These are phyloP conservation scores for Sebastes cheni DNA, from an alignment of 2,797 vertebrate species.

Conservation along the genomic window DNA sequence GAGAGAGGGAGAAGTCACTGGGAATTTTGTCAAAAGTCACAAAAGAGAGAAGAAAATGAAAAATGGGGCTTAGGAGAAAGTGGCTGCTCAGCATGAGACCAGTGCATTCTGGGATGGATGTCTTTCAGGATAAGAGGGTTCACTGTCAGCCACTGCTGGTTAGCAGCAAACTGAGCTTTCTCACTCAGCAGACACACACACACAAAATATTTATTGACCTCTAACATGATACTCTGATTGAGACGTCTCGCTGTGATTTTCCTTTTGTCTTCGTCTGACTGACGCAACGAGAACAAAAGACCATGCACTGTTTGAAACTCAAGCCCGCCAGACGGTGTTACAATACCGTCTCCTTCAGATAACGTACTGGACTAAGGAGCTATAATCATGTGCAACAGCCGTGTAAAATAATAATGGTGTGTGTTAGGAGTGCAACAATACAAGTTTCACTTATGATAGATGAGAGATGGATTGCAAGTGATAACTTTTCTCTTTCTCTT, in stretches of 20 bases:
- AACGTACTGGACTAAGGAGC: neutral
- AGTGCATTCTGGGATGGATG: neutral
- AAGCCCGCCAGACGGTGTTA: constrained; percentile 28
- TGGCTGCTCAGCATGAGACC: neutral
- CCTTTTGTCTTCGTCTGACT: constrained; percentile 43
- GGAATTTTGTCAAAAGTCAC: neutral
- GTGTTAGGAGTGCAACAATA: neutral
- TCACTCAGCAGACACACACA: constrained; percentile 17
- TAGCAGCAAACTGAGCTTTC: constrained; percentile 12
- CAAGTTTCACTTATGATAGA: neutral
- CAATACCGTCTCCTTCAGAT: constrained; percentile 41
- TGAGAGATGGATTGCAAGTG: too few relatives aligned
- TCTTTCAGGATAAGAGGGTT: constrained; percentile 5
- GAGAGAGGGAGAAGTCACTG: neutral
- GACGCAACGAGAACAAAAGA: constrained; percentile 36
- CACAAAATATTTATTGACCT: constrained; percentile 51
- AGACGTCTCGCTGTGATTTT: constrained; percentile 23
- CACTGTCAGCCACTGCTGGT: neutral
- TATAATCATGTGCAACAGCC: neutral
- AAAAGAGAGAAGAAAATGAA: neutral
- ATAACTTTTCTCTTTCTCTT: too few relatives aligned
- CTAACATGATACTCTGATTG: constrained; percentile 45
- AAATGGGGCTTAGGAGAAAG: neutral
- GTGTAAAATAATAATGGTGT: neutral
- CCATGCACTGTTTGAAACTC: constrained; percentile 30